Percentiles rank a stretch among this genome's conserved stretches.
phyloP scores from a whole-genome alignment of 2,797 vertebrate species.

The Ceryle rudis region DNA sequence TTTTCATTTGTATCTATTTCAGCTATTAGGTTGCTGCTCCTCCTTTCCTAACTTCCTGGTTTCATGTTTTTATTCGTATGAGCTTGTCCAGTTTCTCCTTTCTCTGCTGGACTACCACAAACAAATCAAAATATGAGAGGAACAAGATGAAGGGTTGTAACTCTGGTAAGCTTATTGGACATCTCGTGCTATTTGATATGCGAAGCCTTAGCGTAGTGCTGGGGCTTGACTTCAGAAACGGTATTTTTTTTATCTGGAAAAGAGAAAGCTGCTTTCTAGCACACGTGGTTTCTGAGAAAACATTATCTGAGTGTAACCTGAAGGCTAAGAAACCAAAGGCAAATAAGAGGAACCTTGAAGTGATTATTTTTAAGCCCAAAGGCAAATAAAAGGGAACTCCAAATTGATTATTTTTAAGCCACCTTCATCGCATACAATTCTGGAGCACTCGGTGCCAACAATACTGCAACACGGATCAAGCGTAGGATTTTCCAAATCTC shows the following conservation, averaged over 20 bases:
- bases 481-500: conserved; percentile 1
- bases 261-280: conserved; percentile 29
- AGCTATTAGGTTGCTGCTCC: not conserved
- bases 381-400: conserved; percentile 52
- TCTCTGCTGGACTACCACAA: not conserved
- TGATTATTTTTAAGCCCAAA: conserved; percentile 60
- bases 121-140: not conserved
- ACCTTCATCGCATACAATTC: conserved; percentile 18
- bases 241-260: conserved; percentile 25
- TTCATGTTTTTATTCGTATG: not conserved
- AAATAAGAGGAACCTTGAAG: conserved; percentile 54
- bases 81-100: not conserved
- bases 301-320: not conserved
- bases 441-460: conserved; percentile 1
- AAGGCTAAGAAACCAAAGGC: conserved; percentile 56
- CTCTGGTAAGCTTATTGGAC: not conserved
- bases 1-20: not conserved
- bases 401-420: conserved; percentile 60
- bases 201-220: not conserved
- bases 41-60: not conserved
- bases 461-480: not conserved
- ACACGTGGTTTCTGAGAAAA: conserved; percentile 52
- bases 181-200: not conserved
- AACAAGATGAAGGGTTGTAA: not conserved
- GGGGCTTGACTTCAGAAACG: not conserved